Conservation (phyloP, 2,797 vertebrate species). For the Anolis apletophallus region DNA sequence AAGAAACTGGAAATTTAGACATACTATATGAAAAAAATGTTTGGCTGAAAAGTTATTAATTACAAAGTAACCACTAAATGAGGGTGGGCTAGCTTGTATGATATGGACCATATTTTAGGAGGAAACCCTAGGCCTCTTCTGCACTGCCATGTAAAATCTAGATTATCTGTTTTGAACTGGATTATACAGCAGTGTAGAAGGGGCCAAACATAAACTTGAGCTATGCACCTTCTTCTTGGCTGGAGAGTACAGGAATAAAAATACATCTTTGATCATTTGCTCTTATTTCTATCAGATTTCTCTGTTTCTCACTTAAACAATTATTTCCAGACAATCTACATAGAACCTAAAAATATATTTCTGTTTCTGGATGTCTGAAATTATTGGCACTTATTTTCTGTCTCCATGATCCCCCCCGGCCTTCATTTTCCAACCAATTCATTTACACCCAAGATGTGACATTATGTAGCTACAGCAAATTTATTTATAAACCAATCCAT, state of each 20-base stretch:
- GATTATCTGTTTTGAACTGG: no score
- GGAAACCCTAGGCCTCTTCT: no score
- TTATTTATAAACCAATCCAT: conserved; percentile 39
- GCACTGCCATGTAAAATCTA: no score
- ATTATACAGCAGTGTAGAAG: no score
- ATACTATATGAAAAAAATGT: background rate
- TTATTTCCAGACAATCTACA: background rate
- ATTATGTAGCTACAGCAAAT: conserved; percentile 14
- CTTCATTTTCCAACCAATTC: conserved; percentile 42
- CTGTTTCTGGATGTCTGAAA: background rate
- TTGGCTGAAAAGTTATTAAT: no score
- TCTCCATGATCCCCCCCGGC: conserved; percentile 1
- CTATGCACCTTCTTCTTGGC: background rate
- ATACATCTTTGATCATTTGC: background rate
- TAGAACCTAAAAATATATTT: conserved; percentile 22
- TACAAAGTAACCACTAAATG: no score
- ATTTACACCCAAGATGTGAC: conserved; percentile 29
- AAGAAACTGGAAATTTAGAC: background rate
- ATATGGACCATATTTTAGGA: background rate
- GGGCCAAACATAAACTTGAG: background rate
- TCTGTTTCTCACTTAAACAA: background rate
- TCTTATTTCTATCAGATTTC: background rate
- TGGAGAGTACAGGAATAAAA: background rate
- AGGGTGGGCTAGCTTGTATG: no score
- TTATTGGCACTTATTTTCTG: background rate